Evolutionary conservation across 53 echinoderm and acorn worm genomes (phyloP), one percentile per base, ranked within the genome.

Genomic region (Antedon mediterranea): DNA sequence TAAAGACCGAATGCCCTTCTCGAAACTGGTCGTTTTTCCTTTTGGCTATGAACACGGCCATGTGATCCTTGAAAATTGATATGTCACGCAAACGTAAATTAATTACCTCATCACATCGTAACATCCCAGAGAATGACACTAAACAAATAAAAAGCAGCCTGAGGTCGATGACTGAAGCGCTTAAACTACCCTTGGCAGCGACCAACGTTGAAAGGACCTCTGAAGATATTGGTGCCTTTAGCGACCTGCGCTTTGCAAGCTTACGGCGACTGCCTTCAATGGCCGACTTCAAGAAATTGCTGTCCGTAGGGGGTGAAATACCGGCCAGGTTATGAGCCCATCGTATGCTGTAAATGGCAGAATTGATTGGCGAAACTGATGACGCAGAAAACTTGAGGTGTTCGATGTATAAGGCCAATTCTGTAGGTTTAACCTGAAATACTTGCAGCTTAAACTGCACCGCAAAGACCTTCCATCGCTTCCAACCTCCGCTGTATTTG

Each of bases 1-100:
- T 81, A 30, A 82, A 80, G n/a, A 85, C 86, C 15, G 72, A 75
- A 73, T 85, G 81, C 15, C 86, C 81, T 73, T 85, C 41, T n/a
- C 81, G 76, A 43, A 76, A 73, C 34, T 81, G 82, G 29, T 85
- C 73, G 28, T 81, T 85, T 84, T 77, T 81, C 43, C 81, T 41
- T 72, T 76, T 82, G 4, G 72, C 74, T 26, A 85, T 27, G 26
- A 81, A 43, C 42, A 85, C 31, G 31, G 77, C 15, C 86, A 85
- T 82, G 70, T 85, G 81, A 42, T 81, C 81, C 29, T 73, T 73
- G n/a, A 75, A 81, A 76, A 85, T 70, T 0, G 76, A 71, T 30
- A 85, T 79, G n/a, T 34, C 78, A 20, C 43, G 23, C 30, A 41
- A 29, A 23, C 2, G 26, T 27, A 78, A 26, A 7, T 33, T 41